Conservation (phyloP, 2,888 invertebrate species). For the Leucophora obtusa region DNA sequence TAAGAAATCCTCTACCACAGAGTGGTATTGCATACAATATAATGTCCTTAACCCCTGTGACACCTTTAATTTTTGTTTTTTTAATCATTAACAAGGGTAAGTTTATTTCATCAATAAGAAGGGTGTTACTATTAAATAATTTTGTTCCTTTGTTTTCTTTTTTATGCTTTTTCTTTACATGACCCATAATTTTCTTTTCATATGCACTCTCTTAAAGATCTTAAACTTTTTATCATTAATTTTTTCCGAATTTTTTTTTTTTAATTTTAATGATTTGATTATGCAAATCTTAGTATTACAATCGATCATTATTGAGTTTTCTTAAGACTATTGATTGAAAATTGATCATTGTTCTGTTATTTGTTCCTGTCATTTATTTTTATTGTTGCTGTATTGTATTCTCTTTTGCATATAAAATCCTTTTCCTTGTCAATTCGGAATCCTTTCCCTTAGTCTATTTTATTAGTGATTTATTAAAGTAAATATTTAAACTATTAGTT, state of each 20-base stretch:
- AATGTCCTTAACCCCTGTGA: slow-evolving; percentile 24
- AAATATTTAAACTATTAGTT: slow-evolving; percentile 60
- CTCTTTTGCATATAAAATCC: background rate
- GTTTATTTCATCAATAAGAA: background rate
- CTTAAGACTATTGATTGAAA: slow-evolving; percentile 31
- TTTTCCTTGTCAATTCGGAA: slow-evolving; percentile 39
- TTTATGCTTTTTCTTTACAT: background rate
- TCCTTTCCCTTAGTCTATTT: slow-evolving; percentile 47
- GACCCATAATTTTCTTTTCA: background rate
- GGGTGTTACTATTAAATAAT: slow-evolving; percentile 5
- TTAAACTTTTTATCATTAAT: background rate
- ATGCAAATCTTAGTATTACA: slow-evolving; percentile 50
- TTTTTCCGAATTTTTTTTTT: slow-evolving; percentile 29
- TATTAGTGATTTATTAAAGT: slow-evolving; percentile 62
- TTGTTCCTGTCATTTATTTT: slow-evolving; percentile 52
- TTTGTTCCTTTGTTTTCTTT: too few species aligned
- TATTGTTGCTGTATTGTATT: background rate
- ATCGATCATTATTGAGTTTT: slow-evolving; percentile 42
- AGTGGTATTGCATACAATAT: background rate
- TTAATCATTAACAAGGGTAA: slow-evolving; percentile 23
- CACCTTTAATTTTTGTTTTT: slow-evolving; percentile 1
- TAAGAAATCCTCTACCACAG: background rate
- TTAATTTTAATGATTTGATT: slow-evolving; percentile 55
- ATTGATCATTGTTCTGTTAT: slow-evolving; percentile 58
- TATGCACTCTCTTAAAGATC: background rate